Evolutionary conservation across 2,888 invertebrate species (phyloP), one percentile per base, ranked within the genome.

Genomic region (Halictus ligatus): DNA sequence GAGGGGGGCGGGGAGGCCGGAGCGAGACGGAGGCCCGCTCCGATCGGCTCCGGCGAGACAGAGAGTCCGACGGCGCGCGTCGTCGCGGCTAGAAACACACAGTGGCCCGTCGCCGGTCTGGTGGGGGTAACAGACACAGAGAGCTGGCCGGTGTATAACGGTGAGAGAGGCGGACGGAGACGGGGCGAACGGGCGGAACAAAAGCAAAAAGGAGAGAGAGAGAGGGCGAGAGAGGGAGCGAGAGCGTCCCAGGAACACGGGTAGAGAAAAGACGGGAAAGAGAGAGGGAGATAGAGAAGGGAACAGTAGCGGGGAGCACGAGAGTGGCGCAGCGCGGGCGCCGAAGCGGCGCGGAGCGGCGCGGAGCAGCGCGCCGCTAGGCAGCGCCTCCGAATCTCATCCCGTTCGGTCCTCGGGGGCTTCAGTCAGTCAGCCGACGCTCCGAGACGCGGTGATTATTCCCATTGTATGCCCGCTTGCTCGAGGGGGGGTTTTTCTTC

Each of bases 361-460:
- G n/a, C n/a, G 89, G 87, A 50, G 82, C 54, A 84, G 86, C 78
- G 89, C 81, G 82, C 81, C 89, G 78, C 86, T 88, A 89, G 89
- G 89, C 92, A 90, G 92, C 92, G 92, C 91, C 92, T 89, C 92
- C 93, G 93, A 93, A 93, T 93, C 93, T 91, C 92, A 91, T 92
- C 93, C 90, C 89, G 91, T 91, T 92, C 91, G 92, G 89, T 91
- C 92, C 92, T 89, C 92, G 92, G 90, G 89, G 89, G 91, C 92
- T 91, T 94, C 94, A 93, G 94, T 93, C 94, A 93, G 94, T 93
- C 93, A 92, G 94, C 92, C 94, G 93, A 94, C 93, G 94, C 93
- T 93, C 91, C 93, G 92, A 91, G 91, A 92, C 93, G 93, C 93
- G 93, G 93, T 94, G 93, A 94, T 94, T 94, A 94, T 94, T 94